Evolutionary conservation across 37 sponge, comb jelly and placozoan genomes (phyloP).

Genomic region (Tethya wilhelma): DNA sequence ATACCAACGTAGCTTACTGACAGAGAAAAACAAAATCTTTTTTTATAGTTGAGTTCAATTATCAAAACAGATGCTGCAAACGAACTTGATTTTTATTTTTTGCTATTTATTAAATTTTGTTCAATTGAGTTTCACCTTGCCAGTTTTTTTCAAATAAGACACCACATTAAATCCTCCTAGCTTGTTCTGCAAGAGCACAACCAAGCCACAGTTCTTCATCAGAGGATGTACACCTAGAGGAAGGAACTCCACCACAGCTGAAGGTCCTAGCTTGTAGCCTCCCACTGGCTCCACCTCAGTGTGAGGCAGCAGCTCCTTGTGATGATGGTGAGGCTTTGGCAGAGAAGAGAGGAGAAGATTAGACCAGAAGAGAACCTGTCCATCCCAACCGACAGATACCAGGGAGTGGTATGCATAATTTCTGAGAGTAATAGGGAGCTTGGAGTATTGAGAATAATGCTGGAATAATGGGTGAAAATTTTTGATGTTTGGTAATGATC

Average conservation of each 20-base stretch:
- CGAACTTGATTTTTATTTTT: too few relatives aligned
- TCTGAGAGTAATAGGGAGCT: too few relatives aligned
- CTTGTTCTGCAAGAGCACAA: slow-evolving; percentile 13
- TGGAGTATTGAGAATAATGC: too few relatives aligned
- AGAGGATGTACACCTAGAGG: slow-evolving; percentile 6
- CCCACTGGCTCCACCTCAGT: slow-evolving; percentile 26
- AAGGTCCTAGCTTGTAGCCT: slow-evolving; percentile 57
- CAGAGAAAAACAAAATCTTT: background rate
- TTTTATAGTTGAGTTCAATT: background rate
- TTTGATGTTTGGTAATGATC: too few relatives aligned
- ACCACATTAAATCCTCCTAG: slow-evolving; percentile 2
- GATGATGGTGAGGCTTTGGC: background rate
- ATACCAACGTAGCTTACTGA: slow-evolving; percentile 3
- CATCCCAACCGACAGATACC: slow-evolving; percentile 56
- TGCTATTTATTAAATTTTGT: too few relatives aligned
- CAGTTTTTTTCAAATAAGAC: too few relatives aligned
- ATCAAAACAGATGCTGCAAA: too few relatives aligned
- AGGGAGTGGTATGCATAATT: slow-evolving; percentile 13
- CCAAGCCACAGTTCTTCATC: background rate
- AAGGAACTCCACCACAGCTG: slow-evolving; percentile 12
- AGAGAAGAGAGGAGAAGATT: background rate
- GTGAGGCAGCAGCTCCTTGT: background rate
- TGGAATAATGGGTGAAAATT: too few relatives aligned
- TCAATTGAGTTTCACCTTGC: too few relatives aligned
- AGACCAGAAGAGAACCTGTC: slow-evolving; percentile 53